phyloP scores from a whole-genome alignment of 1,140 invertebrate species.

The Cherax destructor region DNA sequence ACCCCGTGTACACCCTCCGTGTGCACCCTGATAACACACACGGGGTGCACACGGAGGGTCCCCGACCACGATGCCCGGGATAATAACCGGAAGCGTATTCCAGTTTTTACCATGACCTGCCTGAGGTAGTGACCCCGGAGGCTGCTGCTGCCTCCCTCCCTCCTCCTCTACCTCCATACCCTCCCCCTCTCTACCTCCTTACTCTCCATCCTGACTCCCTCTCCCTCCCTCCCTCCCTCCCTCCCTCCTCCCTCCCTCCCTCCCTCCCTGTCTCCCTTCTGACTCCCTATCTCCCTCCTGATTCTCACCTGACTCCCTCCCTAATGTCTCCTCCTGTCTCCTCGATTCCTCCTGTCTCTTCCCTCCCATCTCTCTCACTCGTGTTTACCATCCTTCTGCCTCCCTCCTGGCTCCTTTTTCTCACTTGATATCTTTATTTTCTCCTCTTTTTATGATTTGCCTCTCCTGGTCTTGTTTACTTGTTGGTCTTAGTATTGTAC shows the following conservation, averaged over 20 bases:
- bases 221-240: neutral
- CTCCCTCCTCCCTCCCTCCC: neutral
- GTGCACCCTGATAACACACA: neutral
- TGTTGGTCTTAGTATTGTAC: too few relatives aligned
- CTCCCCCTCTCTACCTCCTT: neutral
- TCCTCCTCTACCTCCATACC: neutral
- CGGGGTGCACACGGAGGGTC: neutral
- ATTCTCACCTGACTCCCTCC: neutral
- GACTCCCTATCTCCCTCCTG: neutral
- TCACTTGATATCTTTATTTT: too few relatives aligned
- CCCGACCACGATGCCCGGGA: neutral
- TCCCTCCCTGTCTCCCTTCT: neutral
- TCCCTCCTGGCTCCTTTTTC: neutral
- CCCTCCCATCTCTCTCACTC: neutral
- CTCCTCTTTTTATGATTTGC: too few relatives aligned
- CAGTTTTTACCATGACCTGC: neutral
- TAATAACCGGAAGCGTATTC: constrained; percentile 15
- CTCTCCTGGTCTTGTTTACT: too few relatives aligned
- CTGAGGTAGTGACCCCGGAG: neutral
- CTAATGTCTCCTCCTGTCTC: neutral
- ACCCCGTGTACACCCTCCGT: neutral
- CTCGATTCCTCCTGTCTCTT: neutral
- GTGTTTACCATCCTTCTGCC: neutral
- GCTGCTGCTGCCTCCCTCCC: neutral
- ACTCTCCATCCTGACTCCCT: neutral